A percentile compares a stretch with the other conserved stretches of the same genome.
These are phyloP conservation scores for Colaptes auratus DNA, from an alignment of 2,113 vertebrate genomes.

Conservation along the genomic window DNA sequence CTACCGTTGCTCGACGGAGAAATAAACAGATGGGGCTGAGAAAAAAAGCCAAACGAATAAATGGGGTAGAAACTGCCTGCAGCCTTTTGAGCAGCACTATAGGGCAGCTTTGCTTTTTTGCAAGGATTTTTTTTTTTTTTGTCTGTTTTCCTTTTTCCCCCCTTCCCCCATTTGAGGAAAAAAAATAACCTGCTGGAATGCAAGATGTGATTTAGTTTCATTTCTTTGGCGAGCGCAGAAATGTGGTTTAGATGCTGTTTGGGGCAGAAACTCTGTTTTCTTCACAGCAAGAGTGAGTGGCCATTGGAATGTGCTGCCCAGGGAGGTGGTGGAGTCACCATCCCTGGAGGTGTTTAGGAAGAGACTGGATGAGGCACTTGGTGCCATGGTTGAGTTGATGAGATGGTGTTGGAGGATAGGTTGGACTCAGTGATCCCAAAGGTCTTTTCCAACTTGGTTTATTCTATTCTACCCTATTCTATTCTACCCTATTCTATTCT, in stretches of 20 bases:
- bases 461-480: no score
- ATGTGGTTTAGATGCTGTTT: neutral
- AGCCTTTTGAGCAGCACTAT: slow-evolving; percentile 40
- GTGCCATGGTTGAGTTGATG: no score
- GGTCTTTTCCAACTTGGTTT: no score
- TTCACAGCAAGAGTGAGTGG: no score
- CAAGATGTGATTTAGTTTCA: neutral
- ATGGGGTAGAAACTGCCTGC: slow-evolving; percentile 64
- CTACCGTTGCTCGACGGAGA: slow-evolving; percentile 34
- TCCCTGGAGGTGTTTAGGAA: no score
- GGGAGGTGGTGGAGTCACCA: no score
- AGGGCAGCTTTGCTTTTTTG: neutral
- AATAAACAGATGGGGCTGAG: slow-evolving; percentile 76
- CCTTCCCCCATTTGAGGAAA: neutral
- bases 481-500: no score
- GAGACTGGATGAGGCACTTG: no score
- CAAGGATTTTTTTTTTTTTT: neutral
- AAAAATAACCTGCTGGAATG: slow-evolving; percentile 34
- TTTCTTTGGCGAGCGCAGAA: neutral
- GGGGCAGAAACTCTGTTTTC: neutral
- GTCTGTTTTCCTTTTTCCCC: no score
- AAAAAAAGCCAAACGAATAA: slow-evolving; percentile 64
- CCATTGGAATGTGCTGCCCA: no score
- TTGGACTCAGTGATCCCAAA: no score
- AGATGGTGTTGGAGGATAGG: no score